phyloP scores from a whole-genome alignment of 2,797 vertebrate species.

The Sarcoramphus papa region DNA sequence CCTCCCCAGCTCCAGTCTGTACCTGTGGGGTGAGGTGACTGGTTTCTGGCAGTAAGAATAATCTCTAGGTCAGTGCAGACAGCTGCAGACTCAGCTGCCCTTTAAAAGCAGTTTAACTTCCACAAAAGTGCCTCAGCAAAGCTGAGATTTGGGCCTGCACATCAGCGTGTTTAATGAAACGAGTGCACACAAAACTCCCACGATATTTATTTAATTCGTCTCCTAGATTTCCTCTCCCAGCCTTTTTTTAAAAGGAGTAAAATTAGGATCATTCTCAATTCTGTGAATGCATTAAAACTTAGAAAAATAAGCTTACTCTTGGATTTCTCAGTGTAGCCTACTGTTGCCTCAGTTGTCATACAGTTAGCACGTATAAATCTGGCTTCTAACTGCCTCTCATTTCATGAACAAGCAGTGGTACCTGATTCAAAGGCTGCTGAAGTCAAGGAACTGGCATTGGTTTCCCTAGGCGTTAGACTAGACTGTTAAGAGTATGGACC shows the following conservation, averaged over 20 bases:
- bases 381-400: background rate
- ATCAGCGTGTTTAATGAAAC: background rate
- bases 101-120: background rate
- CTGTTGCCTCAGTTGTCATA: background rate
- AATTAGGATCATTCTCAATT: background rate
- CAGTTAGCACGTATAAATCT: background rate
- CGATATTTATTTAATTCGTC: background rate
- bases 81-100: background rate
- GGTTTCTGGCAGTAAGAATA: background rate
- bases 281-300: background rate
- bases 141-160: background rate
- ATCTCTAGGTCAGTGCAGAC: background rate
- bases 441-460: background rate
- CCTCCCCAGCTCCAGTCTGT: background rate
- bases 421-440: background rate
- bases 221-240: background rate
- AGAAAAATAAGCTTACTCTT: background rate
- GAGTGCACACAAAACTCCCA: rapidly evolving
- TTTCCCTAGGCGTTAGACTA: background rate
- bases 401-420: background rate
- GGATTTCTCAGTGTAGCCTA: background rate
- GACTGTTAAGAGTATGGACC: background rate
- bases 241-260: background rate
- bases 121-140: background rate
- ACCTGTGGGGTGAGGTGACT: background rate